Base-by-base conservation (phyloP, 2,113 vertebrate species). In the Probosciger aterrimus region DNA sequence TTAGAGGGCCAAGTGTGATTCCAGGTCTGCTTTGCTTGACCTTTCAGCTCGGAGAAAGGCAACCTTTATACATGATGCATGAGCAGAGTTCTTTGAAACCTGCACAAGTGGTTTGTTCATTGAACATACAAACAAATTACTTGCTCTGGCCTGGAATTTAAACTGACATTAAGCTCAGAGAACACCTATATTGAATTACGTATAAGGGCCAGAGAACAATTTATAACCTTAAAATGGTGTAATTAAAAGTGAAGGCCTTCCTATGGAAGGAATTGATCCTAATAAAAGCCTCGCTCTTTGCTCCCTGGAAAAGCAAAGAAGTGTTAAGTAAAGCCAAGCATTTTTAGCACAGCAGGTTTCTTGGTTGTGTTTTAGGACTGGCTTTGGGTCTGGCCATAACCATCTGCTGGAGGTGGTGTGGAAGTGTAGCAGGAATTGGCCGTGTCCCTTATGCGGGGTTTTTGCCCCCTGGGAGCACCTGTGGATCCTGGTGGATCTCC, bases 111-210 rank as follows among this genome's bases (percentile, higher is more conserved):
- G 82, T 97, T 97, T 97, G 95, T 97, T 97, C 95, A 90, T 88
- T 97, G 97, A 97, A 97, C 96, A 92, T 95, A 96, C 96, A 98
- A 97, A 97, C 94, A 96, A 96, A 98, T 98, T 96, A 94, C 96
- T 96, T 96, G 95, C 73, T 82, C 85, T 24, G 28, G 71, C 90
- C 95, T 97, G 77, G 95, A 97, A 98, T 97, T 97, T 86, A 95
- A 97, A 95, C 88, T 97, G 97, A 96, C 95, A 86, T 97, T 97
- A 97, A 96, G 77, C 81, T 97, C 79, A 37, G 91, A 94, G 93
- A 97, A 95, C 93, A 95, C 94, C 96, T 96, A 94, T 96, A 92
- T 96, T 98, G 98, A 98, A 97, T 98, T 97, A 98, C 84, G 74
- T 92, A 95, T 85, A 94, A 97, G 97, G 95, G 73, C 95, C 70